Base-by-base conservation (phyloP, 2,113 vertebrate genomes). In the Orientallactaga bullata region DNA sequence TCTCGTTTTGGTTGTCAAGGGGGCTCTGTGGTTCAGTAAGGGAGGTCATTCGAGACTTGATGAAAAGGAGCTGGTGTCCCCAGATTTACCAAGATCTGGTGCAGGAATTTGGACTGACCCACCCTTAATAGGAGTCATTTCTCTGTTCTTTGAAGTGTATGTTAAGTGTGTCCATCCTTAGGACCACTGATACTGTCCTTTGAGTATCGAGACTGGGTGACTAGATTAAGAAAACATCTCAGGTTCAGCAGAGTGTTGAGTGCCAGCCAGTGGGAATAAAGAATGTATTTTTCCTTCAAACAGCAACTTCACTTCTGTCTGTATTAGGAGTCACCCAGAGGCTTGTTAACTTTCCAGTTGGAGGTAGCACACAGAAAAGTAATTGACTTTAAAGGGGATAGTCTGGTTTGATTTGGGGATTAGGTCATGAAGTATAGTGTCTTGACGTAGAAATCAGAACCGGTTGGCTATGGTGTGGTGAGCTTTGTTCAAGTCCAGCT, bases 71-170 rank as follows among this genome's bases (percentile, higher is more conserved):
- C n/a, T 63, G 28, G 17, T 73, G 5, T 94, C 23, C 76, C 42
- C 23, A 76, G 17, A 58, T 81, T 78, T 85, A 88, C 47, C 32
- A 80, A 58, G 55, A 39, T 81, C 1, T 20, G 2, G 3, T 84
- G 42, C 5, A 16, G 42, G 37, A 84, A 17, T 80, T 83, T 84
- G 61, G 39, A 30, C 16, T 78, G 24, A 2, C 51, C 28, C 24
- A 4, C 30, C 8, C 35, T 91, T 88, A 65, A 23, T 69, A 89
- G n/a, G 32, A 55, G 37, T 83, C 51, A 20, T 79, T 93, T 93
- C 61, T 96, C 37, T 88, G 42, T 18, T 80, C n/a, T 92, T 94
- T 73, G 47, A 91, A 86, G 20, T 32, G 51, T 72, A 28, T 69
- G 47, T 69, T 69, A 69, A 91, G 18, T 71, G 24, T 55, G 28